phyloP scores from a whole-genome alignment of 2,888 invertebrate species.

The Rhorus exstirpatorius region DNA sequence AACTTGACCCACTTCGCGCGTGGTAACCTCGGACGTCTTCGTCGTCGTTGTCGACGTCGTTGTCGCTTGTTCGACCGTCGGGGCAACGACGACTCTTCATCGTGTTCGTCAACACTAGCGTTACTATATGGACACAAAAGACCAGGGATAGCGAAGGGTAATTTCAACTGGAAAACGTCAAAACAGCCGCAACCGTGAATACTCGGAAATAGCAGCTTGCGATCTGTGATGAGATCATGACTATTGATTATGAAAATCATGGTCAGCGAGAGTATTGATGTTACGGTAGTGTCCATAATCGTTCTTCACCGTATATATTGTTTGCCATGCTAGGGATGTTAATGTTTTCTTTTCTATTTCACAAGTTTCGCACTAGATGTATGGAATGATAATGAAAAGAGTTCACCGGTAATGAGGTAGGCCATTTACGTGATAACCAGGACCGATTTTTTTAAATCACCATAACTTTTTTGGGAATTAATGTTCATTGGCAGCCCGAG shows the following conservation, averaged over 20 bases:
- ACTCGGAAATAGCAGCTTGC: neutral
- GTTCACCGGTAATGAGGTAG: too few relatives aligned
- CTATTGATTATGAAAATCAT: neutral
- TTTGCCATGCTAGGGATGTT: too few relatives aligned
- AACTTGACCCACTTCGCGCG: constrained; percentile 69
- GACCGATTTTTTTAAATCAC: too few relatives aligned
- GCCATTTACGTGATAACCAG: too few relatives aligned
- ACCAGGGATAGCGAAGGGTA: constrained; percentile 31
- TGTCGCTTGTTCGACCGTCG: constrained; percentile 19
- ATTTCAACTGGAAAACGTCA: constrained; percentile 54
- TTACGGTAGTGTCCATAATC: too few relatives aligned
- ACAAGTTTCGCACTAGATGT: too few relatives aligned
- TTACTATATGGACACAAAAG: neutral
- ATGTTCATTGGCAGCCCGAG: too few relatives aligned
- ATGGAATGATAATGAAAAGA: too few relatives aligned
- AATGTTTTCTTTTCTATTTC: too few relatives aligned
- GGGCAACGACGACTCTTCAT: constrained; percentile 52
- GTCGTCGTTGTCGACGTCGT: constrained; percentile 51
- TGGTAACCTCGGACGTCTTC: constrained; percentile 39
- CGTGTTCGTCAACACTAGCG: constrained; percentile 34
- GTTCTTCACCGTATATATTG: too few relatives aligned
- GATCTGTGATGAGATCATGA: neutral
- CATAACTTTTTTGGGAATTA: too few relatives aligned
- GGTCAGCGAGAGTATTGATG: neutral
- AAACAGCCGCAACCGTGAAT: constrained; percentile 32